These are phyloP conservation scores for Gymnocypris eckloni DNA, from an alignment of 2,797 vertebrate genomes.

Conservation along the genomic window DNA sequence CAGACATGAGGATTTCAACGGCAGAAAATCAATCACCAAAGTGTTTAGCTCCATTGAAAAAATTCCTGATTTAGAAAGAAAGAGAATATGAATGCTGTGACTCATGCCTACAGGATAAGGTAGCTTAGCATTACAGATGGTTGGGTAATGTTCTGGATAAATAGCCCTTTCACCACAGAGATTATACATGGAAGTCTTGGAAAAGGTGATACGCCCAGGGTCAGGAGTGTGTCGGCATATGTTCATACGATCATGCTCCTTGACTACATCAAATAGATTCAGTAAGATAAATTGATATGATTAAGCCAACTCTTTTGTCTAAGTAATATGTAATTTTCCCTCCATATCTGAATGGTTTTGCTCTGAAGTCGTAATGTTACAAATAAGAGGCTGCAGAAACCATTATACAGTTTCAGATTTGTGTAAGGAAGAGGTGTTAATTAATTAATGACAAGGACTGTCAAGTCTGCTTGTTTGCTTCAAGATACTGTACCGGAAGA, in stretches of 20 bases:
- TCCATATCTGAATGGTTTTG: constrained; percentile 36
- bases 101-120: constrained; percentile 23
- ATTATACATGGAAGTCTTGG: constrained; percentile 21
- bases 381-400: constrained; percentile 57
- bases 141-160: constrained; percentile 21
- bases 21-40: constrained; percentile 23
- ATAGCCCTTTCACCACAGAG: constrained; percentile 20
- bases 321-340: not conserved
- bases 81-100: constrained; percentile 6
- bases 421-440: constrained; percentile 54
- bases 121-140: constrained; percentile 9
- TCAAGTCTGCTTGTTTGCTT: constrained; percentile 59
- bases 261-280: constrained; percentile 19
- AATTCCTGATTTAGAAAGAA: constrained; percentile 37
- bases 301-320: not conserved
- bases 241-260: constrained; percentile 38
- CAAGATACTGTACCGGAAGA: constrained; percentile 38
- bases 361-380: constrained; percentile 54
- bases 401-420: constrained; percentile 53
- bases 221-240: constrained; percentile 34
- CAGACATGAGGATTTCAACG: constrained; percentile 28
- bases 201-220: constrained; percentile 12
- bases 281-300: not conserved
- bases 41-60: constrained; percentile 14
- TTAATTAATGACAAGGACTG: constrained; percentile 57